Evolutionary conservation across 2,888 invertebrate species (phyloP).

Genomic region (Rapana venosa): DNA sequence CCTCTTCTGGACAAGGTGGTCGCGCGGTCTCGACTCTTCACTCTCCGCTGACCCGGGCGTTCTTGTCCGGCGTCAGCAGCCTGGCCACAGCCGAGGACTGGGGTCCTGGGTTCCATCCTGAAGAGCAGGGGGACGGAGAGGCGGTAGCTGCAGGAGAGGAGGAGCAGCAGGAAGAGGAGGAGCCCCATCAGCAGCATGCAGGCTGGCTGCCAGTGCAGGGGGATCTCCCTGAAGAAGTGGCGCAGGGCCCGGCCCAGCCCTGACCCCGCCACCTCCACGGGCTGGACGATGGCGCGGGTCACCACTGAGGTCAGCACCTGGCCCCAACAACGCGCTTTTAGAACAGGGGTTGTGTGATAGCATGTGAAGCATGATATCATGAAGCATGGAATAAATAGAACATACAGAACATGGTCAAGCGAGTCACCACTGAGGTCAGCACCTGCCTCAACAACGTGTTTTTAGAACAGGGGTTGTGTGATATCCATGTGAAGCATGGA

Average conservation of each 20-base stretch:
- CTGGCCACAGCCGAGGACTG: constrained; percentile 42
- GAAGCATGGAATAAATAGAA: too few species aligned
- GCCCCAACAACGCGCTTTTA: too few species aligned
- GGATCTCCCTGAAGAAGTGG: constrained; percentile 69
- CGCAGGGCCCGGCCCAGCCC: constrained; percentile 64
- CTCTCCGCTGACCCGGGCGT: neutral
- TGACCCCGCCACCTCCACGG: constrained; percentile 60
- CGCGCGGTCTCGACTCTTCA: too few species aligned
- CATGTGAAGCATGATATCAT: too few species aligned
- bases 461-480: too few species aligned
- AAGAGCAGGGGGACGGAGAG: constrained; percentile 63
- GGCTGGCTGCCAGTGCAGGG: constrained; percentile 71
- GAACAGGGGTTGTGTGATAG: too few species aligned
- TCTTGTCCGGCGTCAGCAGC: neutral
- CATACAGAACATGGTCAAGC: too few species aligned
- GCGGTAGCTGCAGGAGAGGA: constrained; percentile 67
- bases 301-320: constrained; percentile 70
- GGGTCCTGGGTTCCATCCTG: constrained; percentile 67
- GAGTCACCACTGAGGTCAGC: constrained; percentile 64
- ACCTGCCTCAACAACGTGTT: constrained; percentile 61
- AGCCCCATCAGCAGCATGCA: constrained; percentile 58
- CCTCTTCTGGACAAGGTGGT: too few species aligned
- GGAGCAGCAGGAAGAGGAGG: constrained; percentile 51
- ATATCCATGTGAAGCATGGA: too few species aligned
- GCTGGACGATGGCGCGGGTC: constrained; percentile 65